phyloP scores from a whole-genome alignment of 1,140 invertebrate species.

The Luehdorfia chinensis region DNA sequence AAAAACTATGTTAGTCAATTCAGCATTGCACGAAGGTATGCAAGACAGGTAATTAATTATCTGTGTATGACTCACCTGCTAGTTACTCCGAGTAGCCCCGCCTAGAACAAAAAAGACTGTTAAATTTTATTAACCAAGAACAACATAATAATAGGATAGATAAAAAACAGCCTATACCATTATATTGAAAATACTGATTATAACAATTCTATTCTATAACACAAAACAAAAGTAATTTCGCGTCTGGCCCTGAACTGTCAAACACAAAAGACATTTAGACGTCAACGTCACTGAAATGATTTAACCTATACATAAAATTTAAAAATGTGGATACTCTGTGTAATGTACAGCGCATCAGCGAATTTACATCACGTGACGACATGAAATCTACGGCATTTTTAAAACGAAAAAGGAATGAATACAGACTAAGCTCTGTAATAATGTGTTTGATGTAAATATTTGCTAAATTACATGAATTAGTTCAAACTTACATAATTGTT shows the following conservation, averaged over 20 bases:
- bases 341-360: too few relatives aligned
- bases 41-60: background rate
- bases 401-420: too few relatives aligned
- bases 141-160: background rate
- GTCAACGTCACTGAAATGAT: background rate
- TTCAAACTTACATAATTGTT: too few relatives aligned
- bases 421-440: too few relatives aligned
- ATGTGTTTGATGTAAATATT: too few relatives aligned
- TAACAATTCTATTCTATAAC: background rate
- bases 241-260: conserved; percentile 14
- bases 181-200: background rate
- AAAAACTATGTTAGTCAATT: background rate
- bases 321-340: too few relatives aligned
- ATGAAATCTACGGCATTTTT: too few relatives aligned
- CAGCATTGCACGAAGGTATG: background rate
- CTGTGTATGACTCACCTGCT: conserved; percentile 84
- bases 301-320: too few relatives aligned
- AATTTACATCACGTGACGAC: too few relatives aligned
- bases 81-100: conserved; percentile 92
- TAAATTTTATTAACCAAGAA: background rate
- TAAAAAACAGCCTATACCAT: conserved; percentile 3
- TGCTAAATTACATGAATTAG: too few relatives aligned
- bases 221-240: conserved; percentile 10
- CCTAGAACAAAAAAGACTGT: conserved; percentile 79
- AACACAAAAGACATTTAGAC: background rate